Conservation (phyloP, 2,113 vertebrate species). For the mouse (Mus musculus) region GRCm39 chr4:62947501-62948000, state of each 20-base stretch:
- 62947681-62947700: not conserved
- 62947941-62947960: not conserved
- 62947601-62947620: not conserved
- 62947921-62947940: not conserved
- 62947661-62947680: not conserved
- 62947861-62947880: not conserved
- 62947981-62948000: conserved; percentile 15
- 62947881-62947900: conserved; percentile 33
- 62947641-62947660: conserved; percentile 35
- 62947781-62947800: not conserved
- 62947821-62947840: not conserved
- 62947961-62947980: not conserved
- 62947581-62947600: not conserved
- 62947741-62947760: not conserved
- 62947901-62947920: conserved; percentile 39
- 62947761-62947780: not conserved
- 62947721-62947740: conserved; percentile 21
- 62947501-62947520: not conserved
- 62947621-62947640: not conserved
- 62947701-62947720: not conserved
- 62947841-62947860: conserved; percentile 23
- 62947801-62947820: not conserved
- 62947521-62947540: not conserved
- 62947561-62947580: not conserved
- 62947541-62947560: not conserved